Percentiles rank a stretch among this genome's conserved stretches.
Evolutionary conservation across 2,888 invertebrate genomes (phyloP).

Genomic region (Mimachlamys varia): DNA sequence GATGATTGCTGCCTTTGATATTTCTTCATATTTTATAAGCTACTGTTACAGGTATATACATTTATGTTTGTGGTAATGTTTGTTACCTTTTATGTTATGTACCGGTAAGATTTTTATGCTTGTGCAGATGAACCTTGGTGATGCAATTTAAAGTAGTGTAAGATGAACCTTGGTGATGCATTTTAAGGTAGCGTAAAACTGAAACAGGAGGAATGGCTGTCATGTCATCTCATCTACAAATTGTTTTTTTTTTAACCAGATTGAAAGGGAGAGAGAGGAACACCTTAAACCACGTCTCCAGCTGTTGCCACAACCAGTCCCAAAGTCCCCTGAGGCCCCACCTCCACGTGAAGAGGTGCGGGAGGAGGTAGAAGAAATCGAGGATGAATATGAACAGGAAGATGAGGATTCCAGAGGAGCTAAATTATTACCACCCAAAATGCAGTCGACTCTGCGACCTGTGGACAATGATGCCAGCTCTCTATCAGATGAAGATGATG

Average conservation of each 20-base stretch:
- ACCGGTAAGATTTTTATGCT: no score
- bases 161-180: no score
- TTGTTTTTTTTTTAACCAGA: conserved; percentile 79
- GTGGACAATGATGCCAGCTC: conserved; percentile 54
- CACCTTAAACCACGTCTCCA: conserved; percentile 92
- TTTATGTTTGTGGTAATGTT: no score
- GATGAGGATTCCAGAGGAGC: conserved; percentile 57
- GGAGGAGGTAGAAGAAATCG: conserved; percentile 57
- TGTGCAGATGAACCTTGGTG: no score
- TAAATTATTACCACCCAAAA: conserved; percentile 63
- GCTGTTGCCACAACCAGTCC: conserved; percentile 81
- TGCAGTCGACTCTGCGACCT: conserved; percentile 67
- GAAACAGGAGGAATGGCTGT: not conserved
- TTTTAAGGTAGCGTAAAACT: no score
- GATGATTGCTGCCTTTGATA: no score
- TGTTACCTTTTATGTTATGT: no score
- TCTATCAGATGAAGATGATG: conserved; percentile 50
- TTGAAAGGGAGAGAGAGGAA: conserved; percentile 90
- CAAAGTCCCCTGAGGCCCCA: conserved; percentile 49
- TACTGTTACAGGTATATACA: no score
- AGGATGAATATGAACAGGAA: conserved; percentile 58
- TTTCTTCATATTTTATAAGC: no score
- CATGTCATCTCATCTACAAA: not conserved
- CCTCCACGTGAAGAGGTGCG: conserved; percentile 51
- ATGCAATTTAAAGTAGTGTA: no score